Percentiles rank a stretch among this genome's conserved stretches.
phyloP scores from a whole-genome alignment of 2,113 vertebrate genomes.

The Atractosteus spatula region DNA sequence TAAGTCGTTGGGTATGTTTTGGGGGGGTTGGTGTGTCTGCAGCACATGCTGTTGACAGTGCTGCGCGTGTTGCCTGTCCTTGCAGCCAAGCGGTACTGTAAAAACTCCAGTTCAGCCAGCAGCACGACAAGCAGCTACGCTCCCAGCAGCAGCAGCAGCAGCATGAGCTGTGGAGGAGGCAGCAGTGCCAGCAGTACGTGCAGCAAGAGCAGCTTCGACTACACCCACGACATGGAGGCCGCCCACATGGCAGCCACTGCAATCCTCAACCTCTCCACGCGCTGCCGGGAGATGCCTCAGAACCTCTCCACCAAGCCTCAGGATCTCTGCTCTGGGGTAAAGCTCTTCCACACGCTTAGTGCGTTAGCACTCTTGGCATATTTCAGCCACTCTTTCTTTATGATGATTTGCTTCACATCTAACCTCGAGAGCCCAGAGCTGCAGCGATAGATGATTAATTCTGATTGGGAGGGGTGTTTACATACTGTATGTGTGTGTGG shows the following conservation, averaged over 20 bases:
- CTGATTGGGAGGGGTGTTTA: neutral
- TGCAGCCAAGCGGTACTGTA: slow-evolving; percentile 94
- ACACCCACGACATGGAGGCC: slow-evolving; percentile 96
- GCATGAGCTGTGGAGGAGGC: slow-evolving; percentile 86
- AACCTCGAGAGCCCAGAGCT: slow-evolving; percentile 20
- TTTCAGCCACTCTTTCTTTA: no score
- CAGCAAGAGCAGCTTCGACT: slow-evolving; percentile 99
- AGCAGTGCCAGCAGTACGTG: slow-evolving; percentile 99
- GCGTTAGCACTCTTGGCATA: neutral
- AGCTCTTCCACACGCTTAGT: slow-evolving; percentile 29
- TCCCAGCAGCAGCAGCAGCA: slow-evolving; percentile 93
- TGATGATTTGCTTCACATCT: no score
- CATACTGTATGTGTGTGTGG: slow-evolving; percentile 8
- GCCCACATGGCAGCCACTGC: slow-evolving; percentile 98
- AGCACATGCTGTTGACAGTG: neutral
- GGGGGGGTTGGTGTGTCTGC: slow-evolving; percentile 6
- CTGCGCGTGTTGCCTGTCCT: slow-evolving; percentile 36
- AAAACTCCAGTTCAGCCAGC: slow-evolving; percentile 95
- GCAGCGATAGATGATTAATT: slow-evolving; percentile 13
- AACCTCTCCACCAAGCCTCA: slow-evolving; percentile 88
- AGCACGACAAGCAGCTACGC: slow-evolving; percentile 96
- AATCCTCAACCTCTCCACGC: slow-evolving; percentile 97
- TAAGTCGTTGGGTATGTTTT: slow-evolving; percentile 16
- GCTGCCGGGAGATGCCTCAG: slow-evolving; percentile 97
- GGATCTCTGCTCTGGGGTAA: slow-evolving; percentile 91